phyloP scores from a whole-genome alignment of 2,888 invertebrate genomes.

The Diplolepis rosae region DNA sequence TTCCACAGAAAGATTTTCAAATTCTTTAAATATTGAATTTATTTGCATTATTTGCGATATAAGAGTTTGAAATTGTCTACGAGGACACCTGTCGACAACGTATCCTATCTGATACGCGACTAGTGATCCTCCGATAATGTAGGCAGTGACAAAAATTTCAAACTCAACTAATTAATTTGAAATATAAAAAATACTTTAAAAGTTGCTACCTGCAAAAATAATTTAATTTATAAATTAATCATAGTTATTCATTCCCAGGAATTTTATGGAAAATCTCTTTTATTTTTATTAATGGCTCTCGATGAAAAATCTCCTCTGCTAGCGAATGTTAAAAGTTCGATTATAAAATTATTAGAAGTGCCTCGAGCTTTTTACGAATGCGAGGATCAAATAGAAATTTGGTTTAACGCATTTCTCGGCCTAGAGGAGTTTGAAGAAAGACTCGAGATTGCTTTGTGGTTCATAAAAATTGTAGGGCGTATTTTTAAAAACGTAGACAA shows the following conservation, averaged over 20 bases:
- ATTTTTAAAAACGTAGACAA: conserved; percentile 57
- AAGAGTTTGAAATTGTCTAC: no score
- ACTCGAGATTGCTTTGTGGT: conserved; percentile 58
- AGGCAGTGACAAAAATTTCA: no score
- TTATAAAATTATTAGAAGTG: conserved; percentile 78
- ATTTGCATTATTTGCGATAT: conserved; percentile 6
- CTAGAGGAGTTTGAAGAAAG: conserved; percentile 56
- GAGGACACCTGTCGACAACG: no score
- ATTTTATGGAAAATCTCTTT: conserved; percentile 56
- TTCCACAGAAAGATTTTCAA: no score
- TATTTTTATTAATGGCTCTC: conserved; percentile 59
- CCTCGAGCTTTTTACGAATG: conserved; percentile 81
- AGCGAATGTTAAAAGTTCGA: conserved; percentile 74
- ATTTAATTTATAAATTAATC: no score
- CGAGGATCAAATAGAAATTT: conserved; percentile 80
- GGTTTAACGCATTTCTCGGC: conserved; percentile 76
- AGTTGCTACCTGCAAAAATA: no score
- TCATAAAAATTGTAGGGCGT: conserved; percentile 52
- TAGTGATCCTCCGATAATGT: no score
- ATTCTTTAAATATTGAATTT: background rate
- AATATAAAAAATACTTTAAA: no score
- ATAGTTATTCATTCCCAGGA: conserved; percentile 47
- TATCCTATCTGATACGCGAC: no score
- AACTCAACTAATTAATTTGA: no score
- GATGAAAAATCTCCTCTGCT: conserved; percentile 43